Base-by-base conservation (phyloP, 2,113 vertebrate genomes). In the Chitala chitala region DNA sequence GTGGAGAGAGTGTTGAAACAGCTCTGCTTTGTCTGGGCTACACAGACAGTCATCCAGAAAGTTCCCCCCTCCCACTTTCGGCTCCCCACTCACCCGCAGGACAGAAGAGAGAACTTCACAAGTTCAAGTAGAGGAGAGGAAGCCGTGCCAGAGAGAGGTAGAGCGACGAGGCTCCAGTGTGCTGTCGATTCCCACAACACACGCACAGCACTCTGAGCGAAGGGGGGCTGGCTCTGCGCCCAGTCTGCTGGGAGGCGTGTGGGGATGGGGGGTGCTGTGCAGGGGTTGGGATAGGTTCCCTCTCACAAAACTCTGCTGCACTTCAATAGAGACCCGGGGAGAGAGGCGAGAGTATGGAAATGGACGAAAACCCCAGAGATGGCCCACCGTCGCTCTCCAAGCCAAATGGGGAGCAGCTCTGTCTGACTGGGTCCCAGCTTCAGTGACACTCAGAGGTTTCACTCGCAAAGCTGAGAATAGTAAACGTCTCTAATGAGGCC, bases 401-500 rank as follows among this genome's bases (percentile, higher is more conserved):
- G 72, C 2, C 3, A 36, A 24, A 20, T 26, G 56, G 42, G 42
- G 26, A 56, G 15, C 58, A 50, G 71, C 15, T 48, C 44, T 22
- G 29, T 69, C 46, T 33, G 46, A 26, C 17, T n/a, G 40, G 26
- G 15, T 24, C 68, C 46, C 46, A 5, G 46, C 46, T 40, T 46
- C 48, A 6, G 46, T 29, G 31, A 74, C 48, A 65, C 59, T 74
- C 54, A 65, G 72, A 74, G 72, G 44, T 65, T 64, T 54, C 22
- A 5, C 70, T 65, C 72, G 3, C 56, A 53, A 63, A 65, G 61
- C 59, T 53, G 59, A 51, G 59, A 74, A 74, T 74, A 74, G 72
- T 74, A 74, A 74, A 65, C 54, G 59, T 54, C 65, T 74, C 65
- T 65, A 73, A 74, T 66, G 72, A 74, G 72, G 42, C 84, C 82